phyloP scores from a whole-genome alignment of 1,140 invertebrate species.

The Pogonus chalceus region DNA sequence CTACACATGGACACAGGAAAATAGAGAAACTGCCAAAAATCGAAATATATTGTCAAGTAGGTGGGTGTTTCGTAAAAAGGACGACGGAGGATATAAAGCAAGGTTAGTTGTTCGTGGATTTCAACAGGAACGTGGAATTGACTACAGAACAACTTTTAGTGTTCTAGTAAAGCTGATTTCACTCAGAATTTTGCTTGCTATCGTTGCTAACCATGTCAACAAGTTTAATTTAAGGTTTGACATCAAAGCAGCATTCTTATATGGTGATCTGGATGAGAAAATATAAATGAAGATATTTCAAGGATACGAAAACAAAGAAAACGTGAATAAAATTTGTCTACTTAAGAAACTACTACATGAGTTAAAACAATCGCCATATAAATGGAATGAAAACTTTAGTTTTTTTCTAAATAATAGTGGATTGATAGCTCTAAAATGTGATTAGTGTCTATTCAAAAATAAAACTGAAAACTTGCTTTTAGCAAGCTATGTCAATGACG shows the following conservation, averaged over 20 bases:
- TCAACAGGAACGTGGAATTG: constrained; percentile 29
- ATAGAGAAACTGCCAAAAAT: constrained; percentile 7
- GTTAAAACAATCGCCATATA: constrained; percentile 27
- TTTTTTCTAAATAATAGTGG: too few species aligned
- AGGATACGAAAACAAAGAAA: constrained; percentile 19
- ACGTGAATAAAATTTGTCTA: constrained; percentile 21
- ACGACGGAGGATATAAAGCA: constrained; percentile 29
- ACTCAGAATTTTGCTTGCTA: constrained; percentile 30
- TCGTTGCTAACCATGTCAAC: constrained; percentile 22
- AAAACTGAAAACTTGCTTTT: too few species aligned
- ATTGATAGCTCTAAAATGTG: too few species aligned
- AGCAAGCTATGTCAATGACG: too few species aligned
- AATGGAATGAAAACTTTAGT: too few species aligned
- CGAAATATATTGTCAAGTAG: constrained; percentile 23
- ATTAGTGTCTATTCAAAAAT: too few species aligned
- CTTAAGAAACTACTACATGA: constrained; percentile 24
- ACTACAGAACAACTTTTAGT: constrained; percentile 32
- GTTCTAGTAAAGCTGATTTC: constrained; percentile 26
- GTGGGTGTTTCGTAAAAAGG: constrained; percentile 32
- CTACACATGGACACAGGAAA: not conserved
- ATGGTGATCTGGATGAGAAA: constrained; percentile 33
- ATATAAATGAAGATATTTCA: constrained; percentile 35
- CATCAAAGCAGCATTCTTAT: constrained; percentile 35
- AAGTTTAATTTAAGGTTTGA: constrained; percentile 28
- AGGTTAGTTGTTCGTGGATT: constrained; percentile 34